These are phyloP conservation scores for Myotis yumanensis DNA, from an alignment of 2,113 vertebrate genomes.

Conservation along the genomic window DNA sequence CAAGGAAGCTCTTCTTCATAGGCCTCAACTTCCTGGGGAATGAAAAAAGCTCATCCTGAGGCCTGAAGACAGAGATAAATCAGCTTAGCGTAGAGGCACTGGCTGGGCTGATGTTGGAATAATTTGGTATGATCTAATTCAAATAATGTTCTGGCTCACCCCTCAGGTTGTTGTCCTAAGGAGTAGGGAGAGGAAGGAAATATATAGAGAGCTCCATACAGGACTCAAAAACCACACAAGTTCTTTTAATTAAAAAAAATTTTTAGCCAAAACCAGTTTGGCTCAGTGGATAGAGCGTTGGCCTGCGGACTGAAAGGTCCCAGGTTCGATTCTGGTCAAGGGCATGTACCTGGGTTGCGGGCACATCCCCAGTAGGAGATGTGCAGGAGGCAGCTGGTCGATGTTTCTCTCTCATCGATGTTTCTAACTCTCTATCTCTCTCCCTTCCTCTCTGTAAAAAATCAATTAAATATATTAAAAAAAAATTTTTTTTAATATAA, in stretches of 20 bases:
- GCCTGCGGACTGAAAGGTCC: too few species aligned
- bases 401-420: too few species aligned
- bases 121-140: background rate
- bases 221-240: background rate
- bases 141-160: background rate
- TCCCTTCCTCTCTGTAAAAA: too few species aligned
- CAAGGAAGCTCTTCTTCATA: background rate
- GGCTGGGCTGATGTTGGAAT: background rate
- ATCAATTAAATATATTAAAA: too few species aligned
- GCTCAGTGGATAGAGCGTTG: too few species aligned
- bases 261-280: too few species aligned
- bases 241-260: background rate
- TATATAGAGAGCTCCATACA: background rate
- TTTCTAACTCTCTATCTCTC: too few species aligned
- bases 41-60: background rate
- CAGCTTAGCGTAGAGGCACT: background rate
- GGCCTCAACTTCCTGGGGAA: background rate
- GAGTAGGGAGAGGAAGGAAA: background rate
- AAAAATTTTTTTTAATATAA: background rate
- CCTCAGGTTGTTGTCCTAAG: background rate
- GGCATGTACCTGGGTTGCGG: too few species aligned
- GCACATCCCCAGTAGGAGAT: too few species aligned
- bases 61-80: background rate
- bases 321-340: too few species aligned
- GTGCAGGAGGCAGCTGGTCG: too few species aligned